Base-by-base conservation (phyloP, 2,888 invertebrate genomes). In the Noctua janthina region DNA sequence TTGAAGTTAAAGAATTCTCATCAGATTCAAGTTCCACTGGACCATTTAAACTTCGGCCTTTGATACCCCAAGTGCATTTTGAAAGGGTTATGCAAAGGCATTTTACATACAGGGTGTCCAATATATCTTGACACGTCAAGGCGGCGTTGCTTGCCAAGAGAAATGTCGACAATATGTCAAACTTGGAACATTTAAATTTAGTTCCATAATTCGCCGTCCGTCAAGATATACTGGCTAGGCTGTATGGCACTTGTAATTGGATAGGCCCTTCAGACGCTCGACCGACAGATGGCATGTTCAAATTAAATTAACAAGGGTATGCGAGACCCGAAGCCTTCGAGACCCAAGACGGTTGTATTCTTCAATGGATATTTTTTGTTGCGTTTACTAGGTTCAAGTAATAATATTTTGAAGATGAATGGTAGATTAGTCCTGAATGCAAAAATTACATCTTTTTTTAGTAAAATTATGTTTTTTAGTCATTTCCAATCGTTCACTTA, bases 301-400 rank as follows among this genome's bases (percentile, higher is more conserved):
- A 95, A 95, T 95, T 95, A 94, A 95, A 95, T 95, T 95, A 95
- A 95, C 95, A 95, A 94, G 95, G 93, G 94, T 94, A 90, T 91
- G 90, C 89, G 89, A 92, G 90, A 87, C 84, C 84, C 89, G 88
- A 81, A 91, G 90, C 88, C 88, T 89, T 90, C 87, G 85, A 83
- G 90, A 93, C 93, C 93, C 93, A 90, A 93, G 94, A 94, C 94
- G 93, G 90, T 91, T 88, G 90, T 86, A 59, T 83, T 87, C 81
- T 83, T 89, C 75, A 88, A 79, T 74, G 76, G 68, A 76, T 43
- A 51, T 54, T 74, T 76, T 56, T 84, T 86, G 76, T 77, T 68
- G 56, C 20, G 35, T 46, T 74, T 74, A 43, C n/a, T 56, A 39
- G 35, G 15, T 43, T 72, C 4, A 74, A 74, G 11, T 59, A n/a